Evolutionary conservation across 92 coral and sea anemone species (phyloP), one percentile per base, ranked within the genome.

Genomic region (Galaxea fascicularis): DNA sequence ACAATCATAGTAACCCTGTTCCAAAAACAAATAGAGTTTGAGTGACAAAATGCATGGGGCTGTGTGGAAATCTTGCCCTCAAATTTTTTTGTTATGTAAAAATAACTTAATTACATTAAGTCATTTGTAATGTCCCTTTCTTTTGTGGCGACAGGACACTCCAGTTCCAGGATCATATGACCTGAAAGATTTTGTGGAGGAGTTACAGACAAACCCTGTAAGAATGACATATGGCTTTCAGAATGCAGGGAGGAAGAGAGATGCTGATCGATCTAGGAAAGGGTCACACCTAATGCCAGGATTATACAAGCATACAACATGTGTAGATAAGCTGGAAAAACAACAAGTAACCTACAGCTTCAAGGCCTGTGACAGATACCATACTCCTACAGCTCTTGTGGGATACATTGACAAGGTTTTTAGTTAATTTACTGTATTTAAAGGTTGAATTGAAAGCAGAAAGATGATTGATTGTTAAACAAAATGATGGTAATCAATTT

Each of bases 101-200:
- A n/a, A n/a, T n/a, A n/a, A n/a, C n/a, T n/a, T n/a, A n/a, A n/a
- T n/a, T n/a, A n/a, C n/a, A n/a, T n/a, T n/a, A n/a, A n/a, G n/a
- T n/a, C n/a, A n/a, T n/a, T n/a, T n/a, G n/a, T n/a, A n/a, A n/a
- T n/a, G n/a, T n/a, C n/a, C n/a, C n/a, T n/a, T 45, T 17, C 20
- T 24, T 47, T 73, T 25, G 29, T 60, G 16, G 21, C 21, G 35
- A 28, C 21, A 96, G 99, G 99, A 96, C 75, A 96, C 99, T 17
- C 99, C 99, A 62, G 95, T 94, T 60, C 99, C 99, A 63, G 99
- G 99, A 7, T 73, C 95, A 10, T 96, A 96, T 72, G 93, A 96
- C 64, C 78, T 95, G 15, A 87, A 91, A 75, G 92, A 96, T 59
- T 96, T 96, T 88, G 94, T 96, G 78, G 85, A 90, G 63, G 98